A percentile compares a stretch with the other conserved stretches of the same genome.
Conservation (phyloP, 2,113 vertebrate genomes). For the Sturnira hondurensis region DNA sequence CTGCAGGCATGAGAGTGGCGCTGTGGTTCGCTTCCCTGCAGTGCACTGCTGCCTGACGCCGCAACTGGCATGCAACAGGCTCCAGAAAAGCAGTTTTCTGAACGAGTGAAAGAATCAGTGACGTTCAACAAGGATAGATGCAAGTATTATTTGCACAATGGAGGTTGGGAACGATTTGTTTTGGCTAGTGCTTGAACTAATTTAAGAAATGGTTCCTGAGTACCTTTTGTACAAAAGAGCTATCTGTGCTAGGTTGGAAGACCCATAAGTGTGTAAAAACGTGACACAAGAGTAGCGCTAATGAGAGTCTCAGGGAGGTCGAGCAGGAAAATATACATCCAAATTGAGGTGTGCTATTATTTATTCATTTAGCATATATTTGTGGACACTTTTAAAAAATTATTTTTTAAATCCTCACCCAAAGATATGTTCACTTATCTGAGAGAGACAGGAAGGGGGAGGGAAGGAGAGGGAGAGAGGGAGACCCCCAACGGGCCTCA, state of each 20-base stretch:
- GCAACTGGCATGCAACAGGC: not conserved
- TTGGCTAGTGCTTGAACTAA: not conserved
- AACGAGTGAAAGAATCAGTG: not conserved
- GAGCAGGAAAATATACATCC: not conserved
- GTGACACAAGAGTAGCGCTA: not conserved
- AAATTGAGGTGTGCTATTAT: not conserved
- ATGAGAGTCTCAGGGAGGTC: not conserved
- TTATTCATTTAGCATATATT: not conserved
- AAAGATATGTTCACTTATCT: too few relatives aligned
- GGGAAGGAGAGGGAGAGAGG: too few relatives aligned
- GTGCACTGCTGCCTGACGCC: not conserved
- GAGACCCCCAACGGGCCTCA: too few relatives aligned
- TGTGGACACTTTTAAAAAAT: not conserved
- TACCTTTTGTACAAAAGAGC: not conserved
- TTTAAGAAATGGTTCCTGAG: not conserved
- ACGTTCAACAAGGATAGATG: not conserved
- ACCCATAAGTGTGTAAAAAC: not conserved
- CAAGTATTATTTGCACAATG: not conserved
- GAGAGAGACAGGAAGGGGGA: too few relatives aligned
- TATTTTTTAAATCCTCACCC: too few relatives aligned
- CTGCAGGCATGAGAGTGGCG: not conserved
- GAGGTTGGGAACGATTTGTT: not conserved
- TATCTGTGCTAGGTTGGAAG: not conserved
- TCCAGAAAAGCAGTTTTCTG: not conserved
- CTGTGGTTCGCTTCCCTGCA: not conserved